Percentiles rank a stretch among this genome's conserved stretches.
Evolutionary conservation across 2,888 invertebrate species (phyloP).

Genomic region (Microplitis manilae): DNA sequence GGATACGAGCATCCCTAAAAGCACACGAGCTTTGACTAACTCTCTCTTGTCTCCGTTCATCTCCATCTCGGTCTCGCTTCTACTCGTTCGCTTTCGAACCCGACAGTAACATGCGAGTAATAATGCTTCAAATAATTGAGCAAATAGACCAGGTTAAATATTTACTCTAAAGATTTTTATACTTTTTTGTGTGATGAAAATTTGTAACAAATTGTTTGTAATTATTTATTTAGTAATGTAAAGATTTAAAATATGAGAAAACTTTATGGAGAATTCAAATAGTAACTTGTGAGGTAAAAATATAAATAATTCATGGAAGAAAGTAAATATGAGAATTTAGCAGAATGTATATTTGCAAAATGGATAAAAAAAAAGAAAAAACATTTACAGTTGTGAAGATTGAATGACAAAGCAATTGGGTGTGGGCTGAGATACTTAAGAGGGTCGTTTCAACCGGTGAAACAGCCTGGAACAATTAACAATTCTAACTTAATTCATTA

Average conservation of each 20-base stretch:
- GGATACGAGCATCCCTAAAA: not conserved
- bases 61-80: no score
- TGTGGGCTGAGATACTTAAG: conserved; percentile 16
- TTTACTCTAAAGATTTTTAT: not conserved
- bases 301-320: not conserved
- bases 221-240: no score
- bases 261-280: no score
- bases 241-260: no score
- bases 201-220: no score
- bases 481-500: conserved; percentile 66
- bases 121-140: not conserved
- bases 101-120: conserved; percentile 24
- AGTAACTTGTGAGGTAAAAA: no score
- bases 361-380: not conserved
- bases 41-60: not conserved
- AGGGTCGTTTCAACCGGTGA: conserved; percentile 38
- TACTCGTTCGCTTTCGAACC: no score
- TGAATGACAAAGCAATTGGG: conserved; percentile 11
- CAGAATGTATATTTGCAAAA: not conserved
- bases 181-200: no score
- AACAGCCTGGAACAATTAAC: conserved; percentile 61
- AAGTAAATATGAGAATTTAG: not conserved
- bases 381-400: conserved; percentile 11
- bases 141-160: conserved; percentile 21
- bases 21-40: not conserved